Evolutionary conservation across 1,140 invertebrate species (phyloP).

Genomic region (Rhopalosiphum maidis): DNA sequence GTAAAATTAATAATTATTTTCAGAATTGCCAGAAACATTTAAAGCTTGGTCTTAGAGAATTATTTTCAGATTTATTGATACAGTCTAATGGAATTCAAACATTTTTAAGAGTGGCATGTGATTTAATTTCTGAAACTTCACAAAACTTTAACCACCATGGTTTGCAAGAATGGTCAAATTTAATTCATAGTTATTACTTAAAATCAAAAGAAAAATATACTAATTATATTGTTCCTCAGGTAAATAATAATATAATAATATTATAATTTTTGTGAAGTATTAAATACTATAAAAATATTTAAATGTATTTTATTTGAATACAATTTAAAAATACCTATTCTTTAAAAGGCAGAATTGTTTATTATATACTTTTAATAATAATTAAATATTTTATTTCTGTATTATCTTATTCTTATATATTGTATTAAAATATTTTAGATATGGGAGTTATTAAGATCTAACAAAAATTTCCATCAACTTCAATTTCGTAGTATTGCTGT

Average conservation of each 20-base stretch:
- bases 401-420: not conserved
- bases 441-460: constrained; percentile 31
- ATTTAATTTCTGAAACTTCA: not conserved
- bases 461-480: not conserved
- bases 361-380: not conserved
- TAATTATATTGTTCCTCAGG: constrained; percentile 24
- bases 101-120: constrained; percentile 35
- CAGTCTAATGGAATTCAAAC: constrained; percentile 12
- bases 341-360: not conserved
- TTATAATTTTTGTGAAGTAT: not conserved
- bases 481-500: constrained; percentile 28
- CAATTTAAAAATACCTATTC: not conserved
- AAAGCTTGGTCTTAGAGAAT: not conserved
- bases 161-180: constrained; percentile 19
- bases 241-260: constrained; percentile 19
- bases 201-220: constrained; percentile 24
- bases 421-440: constrained; percentile 41
- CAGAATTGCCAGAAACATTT: constrained; percentile 36
- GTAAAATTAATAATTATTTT: not conserved
- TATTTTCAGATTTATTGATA: constrained; percentile 24
- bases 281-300: not conserved
- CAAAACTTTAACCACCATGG: not conserved
- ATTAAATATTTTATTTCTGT: not conserved
- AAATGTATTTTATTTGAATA: not conserved
- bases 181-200: constrained; percentile 21